These are phyloP conservation scores for Drosophila dunni DNA, from an alignment of 1,140 invertebrate species.

Conservation along the genomic window DNA sequence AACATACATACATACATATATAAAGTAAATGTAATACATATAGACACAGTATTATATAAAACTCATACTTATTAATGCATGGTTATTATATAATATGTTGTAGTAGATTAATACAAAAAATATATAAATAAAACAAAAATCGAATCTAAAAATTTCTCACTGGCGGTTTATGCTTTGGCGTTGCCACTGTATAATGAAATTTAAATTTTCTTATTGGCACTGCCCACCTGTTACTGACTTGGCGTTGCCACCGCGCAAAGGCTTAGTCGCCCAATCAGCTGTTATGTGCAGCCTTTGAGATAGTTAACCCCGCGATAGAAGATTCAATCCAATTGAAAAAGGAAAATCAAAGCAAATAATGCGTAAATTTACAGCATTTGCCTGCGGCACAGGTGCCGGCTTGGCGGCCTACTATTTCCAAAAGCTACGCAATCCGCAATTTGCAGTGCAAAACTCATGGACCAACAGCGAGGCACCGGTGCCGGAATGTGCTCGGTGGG, in stretches of 20 bases:
- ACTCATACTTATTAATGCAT: constrained; percentile 59
- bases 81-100: constrained; percentile 63
- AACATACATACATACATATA: constrained; percentile 18
- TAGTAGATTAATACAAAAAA: constrained; percentile 47
- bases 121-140: constrained; percentile 19
- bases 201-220: background rate
- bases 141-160: background rate
- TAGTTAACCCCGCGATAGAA: background rate
- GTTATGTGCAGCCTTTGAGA: constrained; percentile 36
- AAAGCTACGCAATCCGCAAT: constrained; percentile 51
- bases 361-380: constrained; percentile 70
- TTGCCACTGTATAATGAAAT: background rate
- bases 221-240: too few relatives aligned
- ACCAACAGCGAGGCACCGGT: constrained; percentile 87
- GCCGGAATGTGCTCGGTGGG: constrained; percentile 89
- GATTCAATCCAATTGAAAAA: background rate
- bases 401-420: constrained; percentile 70
- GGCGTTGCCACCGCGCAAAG: constrained; percentile 13
- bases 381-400: constrained; percentile 72
- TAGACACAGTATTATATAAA: constrained; percentile 64
- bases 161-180: background rate
- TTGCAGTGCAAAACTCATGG: constrained; percentile 85
- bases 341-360: constrained; percentile 32
- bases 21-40: constrained; percentile 51
- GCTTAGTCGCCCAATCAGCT: constrained; percentile 16